phyloP scores from a whole-genome alignment of 2,113 vertebrate genomes.

The Alectura lathami region DNA sequence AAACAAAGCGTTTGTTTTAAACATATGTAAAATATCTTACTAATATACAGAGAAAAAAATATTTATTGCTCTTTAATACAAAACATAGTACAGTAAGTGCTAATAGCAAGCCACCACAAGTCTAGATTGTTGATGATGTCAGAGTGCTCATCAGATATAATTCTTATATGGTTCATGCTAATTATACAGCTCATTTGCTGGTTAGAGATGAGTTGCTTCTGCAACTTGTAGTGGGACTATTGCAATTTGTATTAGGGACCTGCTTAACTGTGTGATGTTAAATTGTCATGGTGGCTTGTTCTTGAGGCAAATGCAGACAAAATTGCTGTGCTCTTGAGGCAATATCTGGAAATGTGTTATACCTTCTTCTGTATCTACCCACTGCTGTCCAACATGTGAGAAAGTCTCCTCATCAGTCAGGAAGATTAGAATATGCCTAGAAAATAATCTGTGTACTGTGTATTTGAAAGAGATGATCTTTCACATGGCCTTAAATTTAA shows the following conservation, averaged over 20 bases:
- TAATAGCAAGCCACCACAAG: not conserved
- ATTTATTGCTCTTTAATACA: not conserved
- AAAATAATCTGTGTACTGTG: not conserved
- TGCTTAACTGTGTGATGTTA: not conserved
- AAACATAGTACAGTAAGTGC: not conserved
- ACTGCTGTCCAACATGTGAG: not conserved
- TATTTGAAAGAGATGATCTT: not conserved
- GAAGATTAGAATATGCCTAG: not conserved
- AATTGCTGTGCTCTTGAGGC: not conserved
- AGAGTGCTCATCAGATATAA: not conserved
- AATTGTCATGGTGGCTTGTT: not conserved
- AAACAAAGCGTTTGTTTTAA: not conserved
- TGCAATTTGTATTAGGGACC: not conserved
- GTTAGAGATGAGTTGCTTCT: not conserved
- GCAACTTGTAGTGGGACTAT: not conserved
- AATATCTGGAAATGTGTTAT: not conserved
- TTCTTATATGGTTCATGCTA: not conserved
- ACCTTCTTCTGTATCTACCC: not conserved
- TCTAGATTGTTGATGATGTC: not conserved
- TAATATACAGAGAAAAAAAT: not conserved
- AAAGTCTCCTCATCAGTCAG: not conserved
- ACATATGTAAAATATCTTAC: not conserved
- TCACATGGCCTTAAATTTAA: not conserved
- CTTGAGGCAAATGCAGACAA: not conserved
- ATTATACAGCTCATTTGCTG: constrained; percentile 19